phyloP scores from a whole-genome alignment of 2,113 vertebrate genomes.

The Melozone crissalis region DNA sequence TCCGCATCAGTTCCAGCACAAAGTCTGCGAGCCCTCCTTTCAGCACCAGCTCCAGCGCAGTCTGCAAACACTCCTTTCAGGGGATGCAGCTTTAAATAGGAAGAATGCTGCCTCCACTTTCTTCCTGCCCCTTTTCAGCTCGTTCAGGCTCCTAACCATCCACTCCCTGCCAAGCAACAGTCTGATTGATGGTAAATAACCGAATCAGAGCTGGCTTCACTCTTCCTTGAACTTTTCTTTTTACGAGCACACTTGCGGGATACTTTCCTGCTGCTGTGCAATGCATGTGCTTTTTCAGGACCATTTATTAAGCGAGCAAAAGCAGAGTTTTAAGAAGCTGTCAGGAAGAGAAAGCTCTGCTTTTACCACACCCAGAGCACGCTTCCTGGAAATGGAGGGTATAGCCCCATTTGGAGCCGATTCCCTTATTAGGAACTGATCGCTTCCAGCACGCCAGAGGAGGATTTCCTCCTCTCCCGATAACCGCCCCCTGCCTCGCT shows the following conservation, averaged over 20 bases:
- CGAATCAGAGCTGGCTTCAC: constrained; percentile 74
- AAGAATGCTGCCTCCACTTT: constrained; percentile 84
- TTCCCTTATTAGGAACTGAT: constrained; percentile 19
- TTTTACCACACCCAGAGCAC: not conserved
- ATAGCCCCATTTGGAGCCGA: not conserved
- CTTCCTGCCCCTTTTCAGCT: constrained; percentile 84
- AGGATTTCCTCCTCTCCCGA: not conserved
- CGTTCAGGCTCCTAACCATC: constrained; percentile 78
- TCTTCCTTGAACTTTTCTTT: constrained; percentile 64
- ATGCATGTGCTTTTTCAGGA: not conserved
- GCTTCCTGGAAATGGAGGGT: not conserved
- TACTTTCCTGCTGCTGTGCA: constrained; percentile 24
- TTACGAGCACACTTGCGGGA: not conserved
- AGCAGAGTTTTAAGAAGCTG: constrained; percentile 9
- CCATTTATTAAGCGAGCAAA: not conserved
- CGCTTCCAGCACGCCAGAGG: not conserved
- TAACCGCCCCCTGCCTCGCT: not conserved
- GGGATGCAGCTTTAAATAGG: constrained; percentile 86
- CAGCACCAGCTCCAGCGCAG: constrained; percentile 73
- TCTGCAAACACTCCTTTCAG: constrained; percentile 75
- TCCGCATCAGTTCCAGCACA: constrained; percentile 70
- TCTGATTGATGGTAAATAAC: constrained; percentile 85
- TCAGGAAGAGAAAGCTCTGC: not conserved
- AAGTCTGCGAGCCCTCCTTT: constrained; percentile 57
- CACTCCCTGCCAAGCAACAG: constrained; percentile 81